Evolutionary conservation across 2,888 invertebrate species (phyloP), one percentile per base, ranked within the genome.

Genomic region (Sphaeridia pumilis): DNA sequence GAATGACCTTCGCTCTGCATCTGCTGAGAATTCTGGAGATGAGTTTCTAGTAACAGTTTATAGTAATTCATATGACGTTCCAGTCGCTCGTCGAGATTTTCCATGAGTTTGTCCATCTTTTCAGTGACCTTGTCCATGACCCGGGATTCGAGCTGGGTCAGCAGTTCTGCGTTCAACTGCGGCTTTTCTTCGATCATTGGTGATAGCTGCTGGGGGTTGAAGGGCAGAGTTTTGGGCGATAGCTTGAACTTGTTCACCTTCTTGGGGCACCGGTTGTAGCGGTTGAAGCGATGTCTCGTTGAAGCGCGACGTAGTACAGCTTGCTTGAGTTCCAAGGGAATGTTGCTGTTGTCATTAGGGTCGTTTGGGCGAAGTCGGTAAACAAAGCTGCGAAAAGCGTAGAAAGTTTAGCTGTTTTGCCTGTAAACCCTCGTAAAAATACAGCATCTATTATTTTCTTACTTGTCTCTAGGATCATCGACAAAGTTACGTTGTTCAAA

Each of bases 301-400:
- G 58, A 55, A 17, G 61, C 63, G 0, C 61, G 46, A 26, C 58
- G 46, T 12, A 63, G 46, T 2, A 58, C 56, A 3, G 58, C 55
- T 10, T 57, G 24, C 49, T 64, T 64, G 25, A 64, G 46, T 26
- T 60, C 56, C 21, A 60, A 60, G 0, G 63, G 63, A 21, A 61
- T 42, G 7, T 51, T 44, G 10, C 41, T 27, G 20, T 55, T 58
- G 49, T 64, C 63, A 42, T 61, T 60, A 10, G 60, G 61, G 31
- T 64, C 63, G 31, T 64, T 61, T 2, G 63, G 63, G 4, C 55
- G 56, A 5, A 61, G 51, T 1, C 55, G 49, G 27, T 58, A 58
- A 36, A 50, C 52, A 52, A 57, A 63, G 36, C 58, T 60, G 25
- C 38, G 20, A 20, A 21, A 22, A 20, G 17, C 27, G 22, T 50